phyloP scores from a whole-genome alignment of 2,797 vertebrate genomes.

The Microcaecilia unicolor region DNA sequence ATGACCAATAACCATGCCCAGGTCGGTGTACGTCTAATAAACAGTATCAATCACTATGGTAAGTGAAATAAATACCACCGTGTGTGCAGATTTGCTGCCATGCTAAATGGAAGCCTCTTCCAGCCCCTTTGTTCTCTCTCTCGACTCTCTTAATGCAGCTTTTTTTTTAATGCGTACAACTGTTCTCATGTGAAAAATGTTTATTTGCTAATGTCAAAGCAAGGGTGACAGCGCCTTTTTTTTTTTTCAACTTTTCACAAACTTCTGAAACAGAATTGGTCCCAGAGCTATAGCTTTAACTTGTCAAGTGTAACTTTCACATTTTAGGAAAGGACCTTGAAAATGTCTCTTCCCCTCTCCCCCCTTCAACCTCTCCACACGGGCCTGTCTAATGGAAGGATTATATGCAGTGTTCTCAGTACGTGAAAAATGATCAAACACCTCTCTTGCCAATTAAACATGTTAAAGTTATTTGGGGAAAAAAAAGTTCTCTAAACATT shows the following conservation, averaged over 20 bases:
- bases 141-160: slow-evolving; percentile 6
- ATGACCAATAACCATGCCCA: slow-evolving; percentile 97
- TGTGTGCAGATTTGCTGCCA: slow-evolving; percentile 4
- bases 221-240: slow-evolving; percentile 22
- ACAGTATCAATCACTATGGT: slow-evolving; percentile 96
- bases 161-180: slow-evolving; percentile 29
- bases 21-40: slow-evolving; percentile 92
- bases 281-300: slow-evolving; percentile 33
- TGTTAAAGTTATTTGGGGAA: slow-evolving; percentile 11
- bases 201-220: slow-evolving; percentile 36
- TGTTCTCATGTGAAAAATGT: slow-evolving; percentile 13
- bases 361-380: slow-evolving; percentile 26
- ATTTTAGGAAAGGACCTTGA: slow-evolving; percentile 26
- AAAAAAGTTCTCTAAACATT: slow-evolving; percentile 2
- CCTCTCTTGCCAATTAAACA: slow-evolving; percentile 16
- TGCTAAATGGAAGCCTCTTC: slow-evolving; percentile 12
- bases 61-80: slow-evolving; percentile 39
- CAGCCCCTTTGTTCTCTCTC: slow-evolving; percentile 19
- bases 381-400: slow-evolving; percentile 11
- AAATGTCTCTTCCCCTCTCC: slow-evolving; percentile 7
- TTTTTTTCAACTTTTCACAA: slow-evolving; percentile 21
- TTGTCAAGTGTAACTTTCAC: slow-evolving; percentile 31
- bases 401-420: slow-evolving; percentile 5
- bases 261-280: slow-evolving; percentile 8
- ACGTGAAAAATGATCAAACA: slow-evolving; percentile 16